Base-by-base conservation (phyloP, 2,888 invertebrate species). In the Lordiphosa fenestrarum region DNA sequence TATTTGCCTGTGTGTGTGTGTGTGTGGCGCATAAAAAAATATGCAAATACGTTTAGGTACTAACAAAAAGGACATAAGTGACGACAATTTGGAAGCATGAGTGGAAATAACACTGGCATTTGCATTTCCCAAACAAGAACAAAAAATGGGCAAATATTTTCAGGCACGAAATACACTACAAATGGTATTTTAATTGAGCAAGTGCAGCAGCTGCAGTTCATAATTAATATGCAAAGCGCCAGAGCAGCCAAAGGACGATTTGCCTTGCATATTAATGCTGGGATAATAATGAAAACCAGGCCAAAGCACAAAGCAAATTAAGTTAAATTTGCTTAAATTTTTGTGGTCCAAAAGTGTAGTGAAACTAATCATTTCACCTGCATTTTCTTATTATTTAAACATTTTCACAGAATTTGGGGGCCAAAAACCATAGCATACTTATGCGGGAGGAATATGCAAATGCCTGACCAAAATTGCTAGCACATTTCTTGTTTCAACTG, bases 1-100 rank as follows among this genome's bases (percentile, higher is more conserved):
- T 39, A 47, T 57, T 50, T 54, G n/a, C n/a, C n/a, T n/a, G n/a
- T n/a, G 36, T 36, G 37, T 41, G 12, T 53, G 57, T 37, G 35
- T 37, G 40, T 42, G 36, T 33, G 53, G 21, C 30, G 38, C 47
- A 7, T 53, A 57, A 66, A 61, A 71, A 74, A 74, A 84, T 78
- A 78, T 84, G 85, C 71, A 84, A 84, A 80, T 84, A 61, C 52
- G 66, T 74, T 84, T 78, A 55, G 56, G 67, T 73, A 58, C 62
- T 51, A 50, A 53, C 66, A 65, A 47, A 54, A 57, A 62, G 61
- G 68, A 69, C 78, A 73, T 74, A 82, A 80, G 85, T 82, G 85
- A 74, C 69, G 80, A 82, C 85, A 80, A 80, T 84, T 84, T 82
- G 74, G 61, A 53, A 72, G 62, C 66, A 78, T 42, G 60, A 30